Conservation (phyloP, 2,888 invertebrate genomes). For the Xestoiulus laeticollis region DNA sequence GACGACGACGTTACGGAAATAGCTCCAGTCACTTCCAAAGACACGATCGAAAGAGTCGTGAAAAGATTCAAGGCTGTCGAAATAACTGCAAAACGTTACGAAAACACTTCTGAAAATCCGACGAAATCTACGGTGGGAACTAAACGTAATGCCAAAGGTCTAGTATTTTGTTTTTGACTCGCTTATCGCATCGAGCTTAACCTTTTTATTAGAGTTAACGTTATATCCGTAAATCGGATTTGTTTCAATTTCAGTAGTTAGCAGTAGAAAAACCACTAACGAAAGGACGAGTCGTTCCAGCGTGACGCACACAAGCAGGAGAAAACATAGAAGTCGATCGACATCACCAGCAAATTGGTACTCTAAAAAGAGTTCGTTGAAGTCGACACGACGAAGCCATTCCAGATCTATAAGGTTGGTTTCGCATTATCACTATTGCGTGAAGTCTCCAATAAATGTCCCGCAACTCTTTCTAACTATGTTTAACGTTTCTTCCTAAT, state of each 20-base stretch:
- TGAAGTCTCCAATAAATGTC: too few species aligned
- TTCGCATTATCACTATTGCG: too few species aligned
- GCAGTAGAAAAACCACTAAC: neutral
- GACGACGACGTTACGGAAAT: neutral
- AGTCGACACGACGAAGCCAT: neutral
- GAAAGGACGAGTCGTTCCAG: neutral
- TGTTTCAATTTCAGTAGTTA: neutral
- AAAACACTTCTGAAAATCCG: neutral
- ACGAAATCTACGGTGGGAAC: neutral
- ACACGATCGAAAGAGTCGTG: slow-evolving; percentile 23
- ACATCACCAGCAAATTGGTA: neutral
- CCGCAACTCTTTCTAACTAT: too few species aligned
- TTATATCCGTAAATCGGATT: neutral
- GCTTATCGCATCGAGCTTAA: too few species aligned
- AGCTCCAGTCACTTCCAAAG: neutral
- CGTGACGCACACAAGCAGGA: neutral
- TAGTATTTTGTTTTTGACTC: neutral
- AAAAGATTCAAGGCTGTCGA: neutral
- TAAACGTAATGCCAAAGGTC: neutral
- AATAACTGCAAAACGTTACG: neutral
- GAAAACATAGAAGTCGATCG: neutral
- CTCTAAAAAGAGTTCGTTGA: neutral
- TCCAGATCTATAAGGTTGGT: neutral
- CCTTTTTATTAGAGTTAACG: neutral
- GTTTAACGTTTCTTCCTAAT: neutral